Conservation (phyloP, 2,888 invertebrate species). For the Phyllotreta striolata region DNA sequence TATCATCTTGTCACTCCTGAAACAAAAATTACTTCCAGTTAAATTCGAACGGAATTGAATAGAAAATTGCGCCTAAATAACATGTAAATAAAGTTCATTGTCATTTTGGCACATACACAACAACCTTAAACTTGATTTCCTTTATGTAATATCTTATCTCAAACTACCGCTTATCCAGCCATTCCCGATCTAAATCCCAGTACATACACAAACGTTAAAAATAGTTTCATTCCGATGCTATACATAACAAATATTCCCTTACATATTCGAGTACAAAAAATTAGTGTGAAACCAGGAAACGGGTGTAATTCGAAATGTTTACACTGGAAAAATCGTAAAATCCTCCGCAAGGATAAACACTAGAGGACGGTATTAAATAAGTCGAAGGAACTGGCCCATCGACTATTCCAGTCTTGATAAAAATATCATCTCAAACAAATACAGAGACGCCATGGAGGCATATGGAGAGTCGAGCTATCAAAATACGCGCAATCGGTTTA, state of each 20-base stretch:
- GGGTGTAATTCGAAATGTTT: too few species aligned
- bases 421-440: conserved; percentile 32
- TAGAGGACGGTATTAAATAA: too few species aligned
- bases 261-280: too few species aligned
- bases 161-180: too few species aligned
- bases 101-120: conserved; percentile 19
- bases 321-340: too few species aligned
- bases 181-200: too few species aligned
- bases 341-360: too few species aligned
- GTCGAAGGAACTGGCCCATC: neutral
- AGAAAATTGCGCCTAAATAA: neutral
- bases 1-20: conserved; percentile 70
- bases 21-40: conserved; percentile 16
- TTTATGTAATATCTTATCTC: conserved; percentile 6
- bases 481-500: conserved; percentile 29
- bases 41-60: neutral
- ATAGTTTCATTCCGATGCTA: too few species aligned
- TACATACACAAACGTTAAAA: too few species aligned
- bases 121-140: conserved; percentile 28
- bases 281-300: too few species aligned
- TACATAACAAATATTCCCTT: too few species aligned
- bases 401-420: conserved; percentile 18
- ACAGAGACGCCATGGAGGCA: conserved; percentile 2
- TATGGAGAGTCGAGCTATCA: conserved; percentile 2
- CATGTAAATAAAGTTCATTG: conserved; percentile 2